A percentile compares a stretch with the other conserved stretches of the same genome.
Evolutionary conservation across 2,113 vertebrate genomes (phyloP).

Genomic region (Rhinogobius similis): DNA sequence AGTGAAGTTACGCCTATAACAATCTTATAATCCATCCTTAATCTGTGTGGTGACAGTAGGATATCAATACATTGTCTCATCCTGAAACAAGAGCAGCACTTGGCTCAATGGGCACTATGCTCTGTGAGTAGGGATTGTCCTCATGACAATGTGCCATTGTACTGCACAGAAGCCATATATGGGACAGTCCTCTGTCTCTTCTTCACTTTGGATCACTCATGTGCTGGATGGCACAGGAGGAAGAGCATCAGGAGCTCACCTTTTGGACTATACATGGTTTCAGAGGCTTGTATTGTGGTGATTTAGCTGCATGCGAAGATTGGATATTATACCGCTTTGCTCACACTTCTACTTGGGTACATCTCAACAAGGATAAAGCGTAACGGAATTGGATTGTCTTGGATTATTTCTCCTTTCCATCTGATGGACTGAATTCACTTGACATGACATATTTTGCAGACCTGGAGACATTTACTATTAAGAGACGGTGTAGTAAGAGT

Average conservation of each 20-base stretch:
- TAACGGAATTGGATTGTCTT: neutral
- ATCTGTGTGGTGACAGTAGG: conserved; percentile 48
- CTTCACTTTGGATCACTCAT: conserved; percentile 39
- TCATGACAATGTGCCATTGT: conserved; percentile 81
- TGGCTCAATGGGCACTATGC: conserved; percentile 69
- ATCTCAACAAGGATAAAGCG: neutral
- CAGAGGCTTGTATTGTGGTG: neutral
- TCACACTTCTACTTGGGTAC: conserved; percentile 1
- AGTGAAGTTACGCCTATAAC: conserved; percentile 7
- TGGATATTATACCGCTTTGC: conserved; percentile 3
- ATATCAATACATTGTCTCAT: conserved; percentile 66
- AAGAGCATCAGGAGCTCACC: conserved; percentile 19
- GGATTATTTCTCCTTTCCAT: neutral
- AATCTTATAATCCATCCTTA: conserved; percentile 29
- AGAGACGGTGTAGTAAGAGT: conserved; percentile 3
- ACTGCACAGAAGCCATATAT: conserved; percentile 77
- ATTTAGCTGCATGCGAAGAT: neutral
- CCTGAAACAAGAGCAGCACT: conserved; percentile 62
- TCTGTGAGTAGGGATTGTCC: conserved; percentile 76
- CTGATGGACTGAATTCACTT: neutral
- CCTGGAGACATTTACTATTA: neutral
- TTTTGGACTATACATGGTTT: neutral
- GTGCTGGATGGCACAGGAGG: conserved; percentile 41
- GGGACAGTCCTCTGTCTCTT: conserved; percentile 61
- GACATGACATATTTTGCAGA: neutral